Base-by-base conservation (phyloP, 2,113 vertebrate species). In the Pontoporia blainvillei region DNA sequence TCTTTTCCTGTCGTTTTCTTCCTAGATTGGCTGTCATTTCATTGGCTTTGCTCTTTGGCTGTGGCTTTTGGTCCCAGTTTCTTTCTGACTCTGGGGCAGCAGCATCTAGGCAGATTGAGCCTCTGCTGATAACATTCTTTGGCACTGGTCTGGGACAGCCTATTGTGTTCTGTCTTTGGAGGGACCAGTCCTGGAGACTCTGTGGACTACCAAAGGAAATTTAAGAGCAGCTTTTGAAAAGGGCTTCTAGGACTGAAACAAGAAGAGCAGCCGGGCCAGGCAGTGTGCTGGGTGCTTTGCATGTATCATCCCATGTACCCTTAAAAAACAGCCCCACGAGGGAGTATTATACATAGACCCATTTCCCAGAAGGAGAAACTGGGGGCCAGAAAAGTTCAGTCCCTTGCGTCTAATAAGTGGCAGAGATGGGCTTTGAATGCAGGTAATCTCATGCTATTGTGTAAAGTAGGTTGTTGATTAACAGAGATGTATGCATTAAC, bases 301-400 rank as follows among this genome's bases (percentile, higher is more conserved):
- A 2, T 23, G 61, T 8, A 4, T 72, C 14, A 64, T 66, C 27
- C 49, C 29, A n/a, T 31, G 23, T 52, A 39, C 75, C 20, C 20
- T 78, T 71, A 64, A 0, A 18, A 0, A 95, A 25, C 15, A 71
- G 12, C 34, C 11, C 61, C 27, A 9, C 29, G 41, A 84, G 11
- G 9, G 34, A 82, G 9, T 69, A 25, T 31, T 92, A 7, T 25
- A 84, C 41, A 2, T 81, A 66, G 20, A 73, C 27, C 29, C 34
- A 10, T 81, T 95, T 69, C 46, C 39, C 5, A 86, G 64, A 92
- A 59, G 69, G 83, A 90, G 71, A 86, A 92, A 96, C 18, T 12
- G 52, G 86, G 59, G 29, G 21, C 52, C 29, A 76, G 0, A 62
- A 0, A n/a, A 23, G 5, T 76, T 0, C 0, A 17, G 21, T 84